Base-by-base conservation (phyloP, 1,140 invertebrate genomes). In the Doryteuthis pealeii region DNA sequence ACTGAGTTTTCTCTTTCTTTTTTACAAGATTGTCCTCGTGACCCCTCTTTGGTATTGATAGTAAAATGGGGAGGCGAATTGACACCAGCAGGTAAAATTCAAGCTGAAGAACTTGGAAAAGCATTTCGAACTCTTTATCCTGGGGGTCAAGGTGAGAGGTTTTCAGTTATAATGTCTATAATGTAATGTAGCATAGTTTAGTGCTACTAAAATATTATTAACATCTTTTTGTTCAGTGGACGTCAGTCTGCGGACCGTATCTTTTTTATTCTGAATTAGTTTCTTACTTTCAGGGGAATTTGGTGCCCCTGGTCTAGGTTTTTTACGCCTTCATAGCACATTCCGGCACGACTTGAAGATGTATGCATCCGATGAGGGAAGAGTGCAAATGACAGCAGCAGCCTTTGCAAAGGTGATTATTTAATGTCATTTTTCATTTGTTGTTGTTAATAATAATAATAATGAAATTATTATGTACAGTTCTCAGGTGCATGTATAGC, bases 61-160 rank as follows among this genome's bases (percentile, higher is more conserved):
- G 89, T 99, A 35, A 99, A 99, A 90, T 99, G 98, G 98, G 98
- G 98, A 73, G 98, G 98, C 43, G 98, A 99, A 89, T 88, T 99
- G 80, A 99, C 98, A n/a, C 96, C 97, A 1, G 96, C 96, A 0
- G 98, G 98, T 31, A 84, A 86, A 73, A 83, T 97, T 33, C 97
- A 99, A 89, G 97, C 98, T 2, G 97, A 99, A 90, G 96, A 99
- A 87, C 88, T 99, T 40, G 98, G 98, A 5, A 91, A 96, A 78
- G 97, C 99, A 82, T 99, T 99, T 89, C 92, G 98, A 71, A 99
- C 97, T 91, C 97, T 99, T 93, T 99, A 99, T 89, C 98, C 91
- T 33, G 92, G 91, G 69, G 91, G 91, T 43, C 81, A 87, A 81
- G 85, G 87, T 85, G 75, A 73, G 73, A 18, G 28, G 1, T 1